Base-by-base conservation (phyloP, 2,888 invertebrate genomes). In the Idaea straminata region DNA sequence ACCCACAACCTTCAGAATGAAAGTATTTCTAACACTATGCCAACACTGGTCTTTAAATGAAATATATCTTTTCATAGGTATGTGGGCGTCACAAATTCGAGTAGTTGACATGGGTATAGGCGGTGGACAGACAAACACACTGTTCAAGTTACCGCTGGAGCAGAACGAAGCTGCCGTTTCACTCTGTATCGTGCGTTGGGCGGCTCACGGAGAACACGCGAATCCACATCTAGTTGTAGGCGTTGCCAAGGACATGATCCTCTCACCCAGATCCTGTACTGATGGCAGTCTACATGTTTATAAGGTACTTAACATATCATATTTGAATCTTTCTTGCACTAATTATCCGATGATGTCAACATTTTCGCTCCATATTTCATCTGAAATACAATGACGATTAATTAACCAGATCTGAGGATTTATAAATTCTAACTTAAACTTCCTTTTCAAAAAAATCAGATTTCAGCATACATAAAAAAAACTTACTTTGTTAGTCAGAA, bases 121-220 rank as follows among this genome's bases (percentile, higher is more conserved):
- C 47, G 86, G 87, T 25, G 85, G 81, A 0, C 83, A 94, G 70
- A 98, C 97, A 0, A 95, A 94, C 66, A 98, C 98, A 0, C 93
- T 96, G 69, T 96, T 96, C 81, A 94, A 95, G 68, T 93, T 98
- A 70, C 94, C 97, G 60, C 92, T 99, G 59, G 97, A 98, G 72
- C 99, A 99, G 88, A 99, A 99, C 87, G 98, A 99, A 85, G 98
- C 99, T 0, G 99, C 99, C 0, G 96, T 98, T 87, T 97, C 98
- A 83, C 92, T 97, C 82, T 96, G 97, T 59, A 89, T 99, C 65
- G 94, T 97, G 57, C 96, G 97, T 78, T 99, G 98, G 93, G 93
- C 92, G 0, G 88, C 93, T 25, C 93, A 93, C 35, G 89, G 86
- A 0, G 94, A 93, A 5, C 84, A 86, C 65, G 85, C 83, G 0